phyloP scores from a whole-genome alignment of 2,113 vertebrate species.

The Clarias macrocephalus region DNA sequence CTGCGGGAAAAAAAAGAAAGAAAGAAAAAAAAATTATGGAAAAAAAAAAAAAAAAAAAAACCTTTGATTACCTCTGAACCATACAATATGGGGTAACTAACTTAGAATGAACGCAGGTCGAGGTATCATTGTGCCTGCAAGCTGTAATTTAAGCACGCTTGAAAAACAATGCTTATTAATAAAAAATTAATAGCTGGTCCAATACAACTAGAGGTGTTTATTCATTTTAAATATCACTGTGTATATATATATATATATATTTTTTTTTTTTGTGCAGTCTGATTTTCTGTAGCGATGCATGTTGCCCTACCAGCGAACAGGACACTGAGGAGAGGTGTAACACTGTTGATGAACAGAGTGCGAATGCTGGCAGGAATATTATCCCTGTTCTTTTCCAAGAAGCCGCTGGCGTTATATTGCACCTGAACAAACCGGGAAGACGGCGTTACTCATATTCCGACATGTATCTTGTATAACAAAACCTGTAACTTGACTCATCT shows the following conservation, averaged over 20 bases:
- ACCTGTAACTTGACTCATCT: neutral
- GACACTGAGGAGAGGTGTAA: slow-evolving; percentile 73
- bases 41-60: neutral
- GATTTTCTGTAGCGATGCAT: neutral
- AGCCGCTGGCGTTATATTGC: slow-evolving; percentile 70
- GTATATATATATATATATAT: no score
- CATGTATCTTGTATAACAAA: neutral
- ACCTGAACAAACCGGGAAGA: slow-evolving; percentile 61
- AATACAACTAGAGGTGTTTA: neutral
- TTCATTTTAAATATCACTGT: no score
- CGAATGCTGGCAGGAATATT: slow-evolving; percentile 70
- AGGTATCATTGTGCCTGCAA: neutral
- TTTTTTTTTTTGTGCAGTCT: neutral
- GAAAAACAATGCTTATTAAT: neutral
- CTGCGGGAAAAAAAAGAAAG: slow-evolving; percentile 55
- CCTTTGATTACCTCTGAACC: neutral
- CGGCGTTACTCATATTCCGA: neutral
- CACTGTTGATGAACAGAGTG: slow-evolving; percentile 73
- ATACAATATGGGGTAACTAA: no score
- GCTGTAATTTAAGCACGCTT: neutral
- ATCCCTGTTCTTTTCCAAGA: slow-evolving; percentile 79
- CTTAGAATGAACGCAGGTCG: neutral
- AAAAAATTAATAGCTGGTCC: neutral
- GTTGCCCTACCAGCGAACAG: slow-evolving; percentile 69
- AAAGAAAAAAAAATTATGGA: neutral